Base-by-base conservation (phyloP, 35 echinoderm and acorn worm species). In the Apostichopus parvimensis region DNA sequence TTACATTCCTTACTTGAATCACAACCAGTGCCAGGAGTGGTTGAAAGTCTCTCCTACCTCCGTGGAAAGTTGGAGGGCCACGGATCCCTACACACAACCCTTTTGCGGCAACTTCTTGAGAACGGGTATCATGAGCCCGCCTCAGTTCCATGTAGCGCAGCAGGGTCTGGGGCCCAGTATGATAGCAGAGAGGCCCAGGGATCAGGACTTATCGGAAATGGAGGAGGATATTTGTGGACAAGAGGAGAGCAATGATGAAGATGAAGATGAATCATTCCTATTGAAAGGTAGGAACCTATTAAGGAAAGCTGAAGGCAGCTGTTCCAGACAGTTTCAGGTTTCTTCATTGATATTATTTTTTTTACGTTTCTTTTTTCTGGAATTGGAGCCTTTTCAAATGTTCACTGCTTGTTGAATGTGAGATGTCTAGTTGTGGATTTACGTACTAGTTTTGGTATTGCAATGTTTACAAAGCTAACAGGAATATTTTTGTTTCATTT, bases 111-210 rank as follows among this genome's bases (percentile, higher is more conserved):
- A 91, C 71, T 90, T 91, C 71, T 75, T 94, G n/a, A 86, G 83
- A 56, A 94, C 91, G n/a, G 93, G 93, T 8, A 80, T 92, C 82
- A 94, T 94, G 59, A 70, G 78, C 9, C 90, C 90, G 9, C 93
- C 93, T 4, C 89, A 94, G 82, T 94, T 94, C 45, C 73, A 62
- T 23, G 57, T 94, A 9, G 56, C 77, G 9, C 90, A 88, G 73
- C 28, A 54, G 53, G 93, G 93, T 53, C 73, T 94, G 21, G 83
- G 90, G 15, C 90, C 93, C 55, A 65, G 56, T 9, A 91, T 94
- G 80, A 90, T 94, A 54, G 68, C 88, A 18, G 88, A 90, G 52
- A 91, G 80, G 57, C 73, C 83, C 9, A 82, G 83, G 25, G 92
- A 80, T 55, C 22, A 34, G 17, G 92, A 93, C 52, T 21, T 86